Evolutionary conservation across 2,113 vertebrate species (phyloP).

Genomic region (Urocolius indicus): DNA sequence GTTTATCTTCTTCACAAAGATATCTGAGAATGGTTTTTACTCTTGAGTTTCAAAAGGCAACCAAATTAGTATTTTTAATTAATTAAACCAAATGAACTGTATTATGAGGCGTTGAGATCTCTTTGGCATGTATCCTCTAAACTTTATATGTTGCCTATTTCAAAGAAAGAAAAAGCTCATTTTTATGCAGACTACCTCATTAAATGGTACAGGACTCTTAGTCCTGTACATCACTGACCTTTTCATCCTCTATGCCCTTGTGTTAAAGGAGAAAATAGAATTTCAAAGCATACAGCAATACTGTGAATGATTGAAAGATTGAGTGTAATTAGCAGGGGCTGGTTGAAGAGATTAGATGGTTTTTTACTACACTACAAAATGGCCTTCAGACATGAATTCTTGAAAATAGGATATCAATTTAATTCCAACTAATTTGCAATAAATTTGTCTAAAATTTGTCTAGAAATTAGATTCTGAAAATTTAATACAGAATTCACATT

Average conservation of each 20-base stretch:
- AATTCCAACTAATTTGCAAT: neutral
- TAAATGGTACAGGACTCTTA: slow-evolving; percentile 2
- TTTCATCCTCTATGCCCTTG: neutral
- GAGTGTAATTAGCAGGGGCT: neutral
- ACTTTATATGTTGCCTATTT: neutral
- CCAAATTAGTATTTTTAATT: neutral
- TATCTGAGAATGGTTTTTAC: neutral
- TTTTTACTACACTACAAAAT: neutral
- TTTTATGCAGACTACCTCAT: slow-evolving; percentile 24
- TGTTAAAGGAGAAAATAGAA: neutral
- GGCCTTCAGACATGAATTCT: neutral
- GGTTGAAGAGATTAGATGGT: neutral
- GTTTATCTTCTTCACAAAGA: neutral
- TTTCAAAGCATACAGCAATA: neutral
- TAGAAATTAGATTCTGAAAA: neutral
- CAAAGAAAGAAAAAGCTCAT: neutral
- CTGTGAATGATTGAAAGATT: neutral
- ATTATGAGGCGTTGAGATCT: neutral
- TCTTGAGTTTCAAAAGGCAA: neutral
- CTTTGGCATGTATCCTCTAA: neutral
- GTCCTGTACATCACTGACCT: neutral
- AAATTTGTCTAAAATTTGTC: neutral
- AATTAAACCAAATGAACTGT: neutral
- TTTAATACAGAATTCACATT: neutral
- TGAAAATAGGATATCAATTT: neutral